Evolutionary conservation across 1,140 invertebrate species (phyloP), one percentile per base, ranked within the genome.

Genomic region (Muscidifurax raptorellus): DNA sequence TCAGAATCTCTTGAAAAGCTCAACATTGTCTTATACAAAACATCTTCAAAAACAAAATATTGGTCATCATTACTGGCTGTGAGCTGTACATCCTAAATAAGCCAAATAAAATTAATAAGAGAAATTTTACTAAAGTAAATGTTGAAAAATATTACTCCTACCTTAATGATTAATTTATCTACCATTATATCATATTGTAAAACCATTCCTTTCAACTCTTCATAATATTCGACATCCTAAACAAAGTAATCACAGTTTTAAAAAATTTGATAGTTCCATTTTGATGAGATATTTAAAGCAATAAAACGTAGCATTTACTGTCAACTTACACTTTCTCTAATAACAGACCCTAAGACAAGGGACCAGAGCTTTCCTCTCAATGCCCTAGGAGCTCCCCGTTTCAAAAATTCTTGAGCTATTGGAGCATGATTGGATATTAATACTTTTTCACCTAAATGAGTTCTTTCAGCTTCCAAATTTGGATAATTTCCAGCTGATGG

Each of bases 41-140:
- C 95, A 92, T 99, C 98, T 94, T 99, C 98, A 92, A 99, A 99
- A 0, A 99, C 98, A 93, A 99, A 99, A 91, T 99, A 99, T 90
- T 99, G 98, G 91, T 99, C 98, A 91, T 99, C 98, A 91, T 99
- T 99, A 7, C 97, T 98, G 0, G 98, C 98, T 15, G 98, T 99
- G 64, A 99, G 91, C 91, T 98, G 98, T 5, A 99, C 97, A 92
- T 99, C 98, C 95, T 96, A 86, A 83, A 92, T 90, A 77, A 15
- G 22, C 1, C 32, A 27, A 71, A 32, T 72, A 5, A 67, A 82
- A 44, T 64, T 27, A 36, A 44, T 69, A 40, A n/a, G 18, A 40
- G 52, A 76, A 76, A 27, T 18, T 13, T 47, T 47, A 18, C 44
- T 47, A 18, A 18, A 47, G 15, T 47, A 47, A 12, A 9, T 15